These are phyloP conservation scores for Dissostichus mawsoni DNA, from an alignment of 2,113 vertebrate genomes.

Conservation along the genomic window DNA sequence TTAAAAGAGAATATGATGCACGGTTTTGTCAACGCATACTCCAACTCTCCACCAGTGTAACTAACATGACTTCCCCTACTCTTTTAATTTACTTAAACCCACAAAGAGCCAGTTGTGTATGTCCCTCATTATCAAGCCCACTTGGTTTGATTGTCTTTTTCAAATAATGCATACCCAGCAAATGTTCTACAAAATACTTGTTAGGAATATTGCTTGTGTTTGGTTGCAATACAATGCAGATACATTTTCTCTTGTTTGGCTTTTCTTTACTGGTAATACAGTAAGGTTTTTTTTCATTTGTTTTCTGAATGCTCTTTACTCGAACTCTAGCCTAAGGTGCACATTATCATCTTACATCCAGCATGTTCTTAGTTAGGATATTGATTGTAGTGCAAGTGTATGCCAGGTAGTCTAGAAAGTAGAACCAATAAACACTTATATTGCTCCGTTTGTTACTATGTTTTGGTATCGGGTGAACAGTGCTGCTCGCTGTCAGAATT, in stretches of 20 bases:
- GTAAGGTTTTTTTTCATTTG: conserved; percentile 23
- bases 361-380: conserved; percentile 73
- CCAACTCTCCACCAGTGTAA: background rate
- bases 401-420: conserved; percentile 77
- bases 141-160: conserved; percentile 17
- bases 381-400: conserved; percentile 77
- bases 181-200: background rate
- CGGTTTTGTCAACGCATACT: background rate
- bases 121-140: conserved; percentile 10
- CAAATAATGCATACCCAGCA: conserved; percentile 11
- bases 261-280: conserved; percentile 9
- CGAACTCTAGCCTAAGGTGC: conserved; percentile 61
- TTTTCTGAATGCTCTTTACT: conserved; percentile 52
- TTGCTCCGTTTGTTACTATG: conserved; percentile 73
- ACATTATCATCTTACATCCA: conserved; percentile 72
- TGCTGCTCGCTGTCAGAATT: conserved; percentile 67
- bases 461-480: conserved; percentile 62
- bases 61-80: background rate
- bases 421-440: conserved; percentile 72
- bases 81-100: conserved; percentile 24
- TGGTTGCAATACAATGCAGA: background rate
- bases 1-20: conserved; percentile 11
- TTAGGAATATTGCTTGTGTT: background rate
- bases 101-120: conserved; percentile 9
- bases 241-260: background rate